Conservation (phyloP, 1,140 invertebrate species). For the Caerostris darwini region DNA sequence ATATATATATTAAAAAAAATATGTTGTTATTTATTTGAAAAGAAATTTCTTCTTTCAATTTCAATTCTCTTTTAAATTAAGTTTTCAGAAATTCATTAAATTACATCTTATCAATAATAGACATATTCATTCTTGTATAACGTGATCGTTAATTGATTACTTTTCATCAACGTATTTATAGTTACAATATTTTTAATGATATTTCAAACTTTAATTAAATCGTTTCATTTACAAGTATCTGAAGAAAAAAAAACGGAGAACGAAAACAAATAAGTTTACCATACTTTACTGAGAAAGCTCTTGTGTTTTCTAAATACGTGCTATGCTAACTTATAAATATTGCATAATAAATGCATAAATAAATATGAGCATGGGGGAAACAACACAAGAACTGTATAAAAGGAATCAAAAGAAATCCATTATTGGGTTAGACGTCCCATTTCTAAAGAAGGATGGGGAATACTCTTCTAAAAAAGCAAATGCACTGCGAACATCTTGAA, state of each 20-base stretch:
- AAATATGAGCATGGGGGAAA: slow-evolving; percentile 36
- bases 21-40: no score
- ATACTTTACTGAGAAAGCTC: background rate
- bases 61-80: no score
- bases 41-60: no score
- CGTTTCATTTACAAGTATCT: background rate
- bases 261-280: background rate
- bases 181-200: background rate
- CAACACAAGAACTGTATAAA: slow-evolving; percentile 54
- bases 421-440: slow-evolving; percentile 75
- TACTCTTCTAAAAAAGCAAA: slow-evolving; percentile 41
- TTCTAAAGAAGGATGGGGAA: slow-evolving; percentile 29
- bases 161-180: no score
- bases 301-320: background rate
- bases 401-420: slow-evolving; percentile 75
- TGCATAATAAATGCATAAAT: slow-evolving; percentile 58
- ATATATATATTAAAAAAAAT: no score
- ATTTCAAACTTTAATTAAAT: background rate
- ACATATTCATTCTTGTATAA: no score
- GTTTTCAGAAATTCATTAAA: no score
- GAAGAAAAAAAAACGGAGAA: background rate
- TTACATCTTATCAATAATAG: no score
- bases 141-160: no score
- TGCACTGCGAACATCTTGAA: slow-evolving; percentile 65
- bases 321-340: background rate